phyloP scores from a whole-genome alignment of 2,797 vertebrate species.

The Benthosema pterotum region DNA sequence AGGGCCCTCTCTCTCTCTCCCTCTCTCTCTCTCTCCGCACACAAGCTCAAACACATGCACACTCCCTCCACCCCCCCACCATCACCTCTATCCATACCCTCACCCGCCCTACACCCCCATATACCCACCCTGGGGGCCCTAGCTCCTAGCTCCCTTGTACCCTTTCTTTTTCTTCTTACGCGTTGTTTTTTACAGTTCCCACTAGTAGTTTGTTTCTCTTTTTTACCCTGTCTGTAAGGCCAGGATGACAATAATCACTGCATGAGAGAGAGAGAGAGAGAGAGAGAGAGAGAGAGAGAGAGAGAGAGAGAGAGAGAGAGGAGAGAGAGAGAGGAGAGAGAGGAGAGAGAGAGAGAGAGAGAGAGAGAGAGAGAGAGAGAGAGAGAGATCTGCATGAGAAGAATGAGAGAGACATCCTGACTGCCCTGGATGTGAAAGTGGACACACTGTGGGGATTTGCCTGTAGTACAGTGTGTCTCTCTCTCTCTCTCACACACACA shows the following conservation, averaged over 20 bases:
- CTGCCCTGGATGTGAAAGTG: slow-evolving; percentile 48
- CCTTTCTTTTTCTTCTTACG: background rate
- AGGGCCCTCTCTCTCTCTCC: slow-evolving; percentile 76
- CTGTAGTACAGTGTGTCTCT: no score
- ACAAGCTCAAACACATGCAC: slow-evolving; percentile 46
- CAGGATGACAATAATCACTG: slow-evolving; percentile 64
- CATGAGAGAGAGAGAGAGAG: background rate
- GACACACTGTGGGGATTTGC: slow-evolving; percentile 40
- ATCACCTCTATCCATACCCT: slow-evolving; percentile 63
- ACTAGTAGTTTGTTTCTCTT: slow-evolving; percentile 42
- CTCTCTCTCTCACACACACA: slow-evolving; percentile 34
- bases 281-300: slow-evolving; percentile 54
- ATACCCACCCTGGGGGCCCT: slow-evolving; percentile 64
- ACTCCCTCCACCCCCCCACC: slow-evolving; percentile 55
- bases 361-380: slow-evolving; percentile 29
- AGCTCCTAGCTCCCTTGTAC: slow-evolving; percentile 23
- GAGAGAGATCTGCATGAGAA: slow-evolving; percentile 21
- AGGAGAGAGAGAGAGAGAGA: slow-evolving; percentile 52
- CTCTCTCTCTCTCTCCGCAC: slow-evolving; percentile 64
- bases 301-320: slow-evolving; percentile 47
- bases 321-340: background rate
- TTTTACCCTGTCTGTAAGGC: slow-evolving; percentile 28
- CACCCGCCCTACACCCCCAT: slow-evolving; percentile 49
- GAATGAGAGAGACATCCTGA: slow-evolving; percentile 63
- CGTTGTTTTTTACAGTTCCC: slow-evolving; percentile 56